Base-by-base conservation (phyloP, 2,888 invertebrate genomes). In the Troglohyphantes excavatus region DNA sequence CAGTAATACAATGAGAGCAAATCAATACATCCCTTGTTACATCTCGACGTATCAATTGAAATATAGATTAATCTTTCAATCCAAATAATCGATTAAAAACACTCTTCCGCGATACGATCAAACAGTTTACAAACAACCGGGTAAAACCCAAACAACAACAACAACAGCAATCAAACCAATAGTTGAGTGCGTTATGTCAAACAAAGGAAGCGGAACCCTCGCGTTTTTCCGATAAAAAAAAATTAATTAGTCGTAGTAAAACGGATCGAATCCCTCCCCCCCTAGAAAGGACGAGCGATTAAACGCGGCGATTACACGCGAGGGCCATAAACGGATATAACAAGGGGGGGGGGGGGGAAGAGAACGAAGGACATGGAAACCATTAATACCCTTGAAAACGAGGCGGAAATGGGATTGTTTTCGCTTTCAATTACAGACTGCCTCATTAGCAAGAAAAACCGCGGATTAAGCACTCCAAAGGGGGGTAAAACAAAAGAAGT, bases 171-270 rank as follows among this genome's bases (percentile, higher is more conserved):
- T n/a, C n/a, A n/a, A n/a, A n/a, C n/a, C n/a, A n/a, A n/a, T n/a
- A n/a, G n/a, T n/a, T n/a, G n/a, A n/a, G n/a, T n/a, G n/a, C n/a
- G n/a, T n/a, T n/a, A n/a, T n/a, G n/a, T n/a, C n/a, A n/a, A n/a
- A n/a, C n/a, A n/a, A n/a, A n/a, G n/a, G n/a, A n/a, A n/a, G n/a
- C n/a, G n/a, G n/a, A 83, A 61, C 61, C 59, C 82, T 61, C 61
- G 70, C 61, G 23, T 82, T 81, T 72, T 72, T 29, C 63, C 43
- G 53, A 11, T 39, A 7, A 23, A 19, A 82, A 82, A 82, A 83
- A 83, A 83, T 83, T 83, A 83, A 83, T 83, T 83, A 83, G 83
- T 73, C 65, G 83, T 46, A n/a, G n/a, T n/a, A 73, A 83, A 65
- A 73, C 61, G 63, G 83, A 83, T 83, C 73, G 83, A 73, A 83